These are phyloP conservation scores for Melanotaenia duboulayi DNA, from an alignment of 2,113 vertebrate genomes.

Conservation along the genomic window DNA sequence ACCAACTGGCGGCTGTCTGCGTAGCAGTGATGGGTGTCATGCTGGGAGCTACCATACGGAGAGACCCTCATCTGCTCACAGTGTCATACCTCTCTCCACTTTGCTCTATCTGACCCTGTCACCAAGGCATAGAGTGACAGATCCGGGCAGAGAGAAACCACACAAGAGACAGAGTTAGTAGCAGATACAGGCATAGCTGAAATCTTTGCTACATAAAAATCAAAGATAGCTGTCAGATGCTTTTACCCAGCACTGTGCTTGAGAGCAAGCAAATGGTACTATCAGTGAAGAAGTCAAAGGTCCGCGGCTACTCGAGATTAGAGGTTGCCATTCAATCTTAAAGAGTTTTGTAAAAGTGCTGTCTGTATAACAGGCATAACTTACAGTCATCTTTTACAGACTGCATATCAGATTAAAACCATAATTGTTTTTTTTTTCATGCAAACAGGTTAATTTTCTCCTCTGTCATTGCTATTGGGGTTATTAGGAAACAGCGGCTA, in stretches of 20 bases:
- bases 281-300: slow-evolving; percentile 75
- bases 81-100: slow-evolving; percentile 71
- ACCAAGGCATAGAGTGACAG: slow-evolving; percentile 56
- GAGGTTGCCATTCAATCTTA: slow-evolving; percentile 66
- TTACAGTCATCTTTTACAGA: slow-evolving; percentile 14
- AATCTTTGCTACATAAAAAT: slow-evolving; percentile 69
- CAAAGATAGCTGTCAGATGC: slow-evolving; percentile 74
- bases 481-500: background rate
- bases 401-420: slow-evolving; percentile 4
- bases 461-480: background rate
- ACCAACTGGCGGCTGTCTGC: slow-evolving; percentile 68
- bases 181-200: slow-evolving; percentile 58
- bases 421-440: background rate
- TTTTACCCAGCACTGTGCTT: slow-evolving; percentile 64
- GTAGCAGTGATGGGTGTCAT: slow-evolving; percentile 64
- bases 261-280: slow-evolving; percentile 70
- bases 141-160: slow-evolving; percentile 44
- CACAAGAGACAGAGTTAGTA: slow-evolving; percentile 54
- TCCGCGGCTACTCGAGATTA: slow-evolving; percentile 61
- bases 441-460: slow-evolving; percentile 4
- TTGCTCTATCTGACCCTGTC: slow-evolving; percentile 79
- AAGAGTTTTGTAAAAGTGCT: slow-evolving; percentile 42
- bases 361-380: slow-evolving; percentile 48
- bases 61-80: slow-evolving; percentile 76
- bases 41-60: slow-evolving; percentile 59